Base-by-base conservation (phyloP, 2,113 vertebrate genomes). In the Dromaius novaehollandiae region DNA sequence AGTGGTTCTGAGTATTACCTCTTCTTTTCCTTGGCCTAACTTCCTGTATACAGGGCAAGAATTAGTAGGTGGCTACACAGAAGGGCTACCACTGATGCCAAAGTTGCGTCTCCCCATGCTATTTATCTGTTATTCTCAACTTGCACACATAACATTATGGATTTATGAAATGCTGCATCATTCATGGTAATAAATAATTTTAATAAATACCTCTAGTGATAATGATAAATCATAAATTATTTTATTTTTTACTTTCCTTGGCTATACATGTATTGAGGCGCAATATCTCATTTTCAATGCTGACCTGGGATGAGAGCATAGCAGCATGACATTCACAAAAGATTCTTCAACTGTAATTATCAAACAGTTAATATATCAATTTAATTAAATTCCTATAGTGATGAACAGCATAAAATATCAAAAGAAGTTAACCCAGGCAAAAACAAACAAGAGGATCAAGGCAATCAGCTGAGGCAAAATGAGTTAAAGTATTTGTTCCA, bases 331-430 rank as follows among this genome's bases (percentile, higher is more conserved):
- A 97, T 98, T 97, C 97, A 96, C 75, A 96, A 69, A 55, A 92
- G 86, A 97, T 96, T 94, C 77, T 97, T 98, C 97, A 97, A 77
- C 71, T 83, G 94, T 96, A 97, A 98, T 98, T 97, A 96, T 82
- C 77, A 90, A 93, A 96, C 76, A 97, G 88, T 97, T 96, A 98
- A 97, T 97, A 97, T 87, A 98, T 97, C 96, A 97, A 93, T 97
- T 97, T 97, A 98, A 98, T 98, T 98, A 98, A 98, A 98, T 97
- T 97, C 93, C 63, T 82, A 89, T 84, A 88, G 69, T 95, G 96
- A 97, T 95, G 94, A 95, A 97, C 93, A 96, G 95, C 90, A 94
- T 85, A 96, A 97, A 97, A 86, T 93, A 96, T 94, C 88, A 97
- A 94, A 96, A 95, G 95, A 97, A 96, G 96, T 97, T 95, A 97